phyloP scores from a whole-genome alignment of 1,140 invertebrate species.

The Marisa cornuarietis region DNA sequence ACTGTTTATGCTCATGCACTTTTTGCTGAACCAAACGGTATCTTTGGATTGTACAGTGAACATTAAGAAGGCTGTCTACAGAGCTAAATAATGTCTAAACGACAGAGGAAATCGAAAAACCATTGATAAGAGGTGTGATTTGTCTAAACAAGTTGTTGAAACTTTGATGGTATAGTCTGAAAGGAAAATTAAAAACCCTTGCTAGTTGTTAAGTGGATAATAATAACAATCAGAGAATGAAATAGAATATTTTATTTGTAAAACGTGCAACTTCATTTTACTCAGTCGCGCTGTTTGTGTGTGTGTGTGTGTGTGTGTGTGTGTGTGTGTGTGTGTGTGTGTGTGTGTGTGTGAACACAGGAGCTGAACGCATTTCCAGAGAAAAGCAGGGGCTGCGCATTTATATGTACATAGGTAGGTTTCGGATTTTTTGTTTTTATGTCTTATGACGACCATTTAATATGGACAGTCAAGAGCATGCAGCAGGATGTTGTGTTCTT shows the following conservation, averaged over 20 bases:
- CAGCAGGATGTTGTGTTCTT: neutral
- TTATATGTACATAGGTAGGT: conserved; percentile 19
- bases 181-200: neutral
- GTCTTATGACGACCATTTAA: neutral
- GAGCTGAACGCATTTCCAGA: neutral
- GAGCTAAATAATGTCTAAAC: too few species aligned
- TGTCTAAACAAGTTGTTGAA: too few species aligned
- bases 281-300: neutral
- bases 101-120: too few species aligned
- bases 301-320: conserved; percentile 10
- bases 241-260: too few species aligned
- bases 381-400: conserved; percentile 4
- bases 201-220: neutral
- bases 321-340: neutral
- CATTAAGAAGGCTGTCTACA: too few species aligned
- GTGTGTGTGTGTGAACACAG: neutral
- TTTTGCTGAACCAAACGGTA: too few species aligned
- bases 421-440: neutral
- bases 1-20: too few species aligned
- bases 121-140: too few species aligned
- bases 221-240: too few species aligned
- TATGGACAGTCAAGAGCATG: neutral
- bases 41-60: too few species aligned
- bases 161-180: too few species aligned
- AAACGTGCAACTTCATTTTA: too few species aligned